Base-by-base conservation (phyloP, 2,113 vertebrate genomes). In the Odocoileus virginianus region DNA sequence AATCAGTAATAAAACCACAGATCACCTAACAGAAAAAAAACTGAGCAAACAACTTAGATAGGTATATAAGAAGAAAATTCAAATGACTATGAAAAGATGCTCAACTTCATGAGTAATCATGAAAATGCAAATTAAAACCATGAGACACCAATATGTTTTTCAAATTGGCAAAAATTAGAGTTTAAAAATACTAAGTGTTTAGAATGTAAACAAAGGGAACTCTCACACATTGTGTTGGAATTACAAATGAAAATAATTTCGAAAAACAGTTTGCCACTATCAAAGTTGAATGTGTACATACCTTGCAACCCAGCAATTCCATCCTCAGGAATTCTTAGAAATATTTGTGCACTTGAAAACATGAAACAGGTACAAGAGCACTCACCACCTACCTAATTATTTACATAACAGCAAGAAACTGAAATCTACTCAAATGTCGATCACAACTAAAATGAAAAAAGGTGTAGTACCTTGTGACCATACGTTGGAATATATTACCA, bases 361-460 rank as follows among this genome's bases (percentile, higher is more conserved):
- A 81, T 40, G 27, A 96, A 79, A 95, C 10, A 92, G 15, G 57
- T 23, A 89, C 28, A 89, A 60, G 36, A 87, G 67, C 17, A 58
- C 71, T 95, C 30, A 87, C 33, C 85, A 90, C 6, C 23, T 9
- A 90, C 6, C 23, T 9, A 79, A 78, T 45, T 92, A 61, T 83
- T 67, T 64, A 25, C 85, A 25, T 89, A 92, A 90, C 2, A 96
- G 43, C 23, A 93, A 94, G 64, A 89, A 96, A 97, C 0, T 86
- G 15, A 93, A 97, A 82, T 93, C 19, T 89, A 94, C 17, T 61
- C 79, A 87, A 91, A 96, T 67, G 78, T 85, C 50, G 58, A 86
- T 91, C 83, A 96, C 85, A 96, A 88, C 9, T 81, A 96, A 76
- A 97, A 97, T 50, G 52, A 57, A 67, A 40, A 71, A 85, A 89